Evolutionary conservation across 1,140 invertebrate genomes (phyloP).

Genomic region (Leptoteleia sp.): DNA sequence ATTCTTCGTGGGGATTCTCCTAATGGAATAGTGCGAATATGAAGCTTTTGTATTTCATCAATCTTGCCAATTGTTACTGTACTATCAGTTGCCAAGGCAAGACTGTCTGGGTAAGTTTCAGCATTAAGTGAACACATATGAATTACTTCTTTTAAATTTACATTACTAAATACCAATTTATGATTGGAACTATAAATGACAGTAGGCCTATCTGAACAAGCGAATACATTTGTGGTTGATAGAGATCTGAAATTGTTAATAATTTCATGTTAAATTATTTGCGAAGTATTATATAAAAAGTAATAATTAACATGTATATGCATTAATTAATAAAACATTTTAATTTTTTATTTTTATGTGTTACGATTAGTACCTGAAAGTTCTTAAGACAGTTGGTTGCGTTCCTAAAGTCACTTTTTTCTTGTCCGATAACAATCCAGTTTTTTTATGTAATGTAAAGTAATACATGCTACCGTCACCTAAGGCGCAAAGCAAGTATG

Average conservation of each 20-base stretch:
- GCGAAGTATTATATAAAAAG: no score
- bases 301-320: slow-evolving; percentile 3
- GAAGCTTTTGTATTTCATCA: slow-evolving; percentile 99
- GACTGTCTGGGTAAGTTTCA: slow-evolving; percentile 95
- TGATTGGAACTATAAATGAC: slow-evolving; percentile 99
- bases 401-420: slow-evolving; percentile 98
- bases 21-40: slow-evolving; percentile 96
- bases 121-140: slow-evolving; percentile 99
- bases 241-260: slow-evolving; percentile 89
- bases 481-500: slow-evolving; percentile 95
- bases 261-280: no score
- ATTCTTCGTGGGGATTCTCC: slow-evolving; percentile 96
- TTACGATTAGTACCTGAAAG: slow-evolving; percentile 86
- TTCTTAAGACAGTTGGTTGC: slow-evolving; percentile 95
- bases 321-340: no score
- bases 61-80: slow-evolving; percentile 98
- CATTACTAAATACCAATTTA: slow-evolving; percentile 99
- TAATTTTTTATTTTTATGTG: no score
- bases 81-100: slow-evolving; percentile 96
- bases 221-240: slow-evolving; percentile 98
- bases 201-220: slow-evolving; percentile 98
- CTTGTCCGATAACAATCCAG: slow-evolving; percentile 88
- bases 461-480: slow-evolving; percentile 99
- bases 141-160: slow-evolving; percentile 98
- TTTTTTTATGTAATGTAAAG: slow-evolving; percentile 90